Conservation (phyloP, 2,797 vertebrate genomes). For the Pristis pectinata region DNA sequence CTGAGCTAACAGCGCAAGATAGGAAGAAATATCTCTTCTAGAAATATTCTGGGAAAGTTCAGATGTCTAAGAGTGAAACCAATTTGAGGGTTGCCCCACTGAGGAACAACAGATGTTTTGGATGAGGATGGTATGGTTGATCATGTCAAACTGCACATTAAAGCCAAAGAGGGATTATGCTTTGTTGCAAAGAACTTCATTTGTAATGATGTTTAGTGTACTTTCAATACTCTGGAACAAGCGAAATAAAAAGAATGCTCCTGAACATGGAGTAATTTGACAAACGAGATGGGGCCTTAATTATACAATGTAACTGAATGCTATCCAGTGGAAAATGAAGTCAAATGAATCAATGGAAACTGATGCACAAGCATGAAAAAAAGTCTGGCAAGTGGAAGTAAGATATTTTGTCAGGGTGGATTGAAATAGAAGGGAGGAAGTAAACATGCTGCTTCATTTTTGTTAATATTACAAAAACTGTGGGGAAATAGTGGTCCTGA, state of each 20-base stretch:
- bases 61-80: background rate
- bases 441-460: background rate
- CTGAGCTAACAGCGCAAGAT: background rate
- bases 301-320: background rate
- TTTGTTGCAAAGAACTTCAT: too few relatives aligned
- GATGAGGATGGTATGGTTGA: background rate
- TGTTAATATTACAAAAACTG: background rate
- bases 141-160: too few relatives aligned
- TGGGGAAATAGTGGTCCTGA: too few relatives aligned
- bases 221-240: too few relatives aligned
- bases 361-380: background rate
- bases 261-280: background rate
- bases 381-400: background rate
- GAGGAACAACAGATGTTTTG: background rate
- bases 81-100: background rate
- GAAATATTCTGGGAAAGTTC: background rate
- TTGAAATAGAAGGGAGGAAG: background rate
- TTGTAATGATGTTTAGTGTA: too few relatives aligned
- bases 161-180: too few relatives aligned
- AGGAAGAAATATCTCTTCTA: background rate
- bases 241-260: background rate
- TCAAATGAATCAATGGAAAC: background rate
- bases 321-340: background rate
- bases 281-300: background rate
- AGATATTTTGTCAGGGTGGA: background rate